phyloP scores from a whole-genome alignment of 1,140 invertebrate genomes.

The Mactra quadrangularis region DNA sequence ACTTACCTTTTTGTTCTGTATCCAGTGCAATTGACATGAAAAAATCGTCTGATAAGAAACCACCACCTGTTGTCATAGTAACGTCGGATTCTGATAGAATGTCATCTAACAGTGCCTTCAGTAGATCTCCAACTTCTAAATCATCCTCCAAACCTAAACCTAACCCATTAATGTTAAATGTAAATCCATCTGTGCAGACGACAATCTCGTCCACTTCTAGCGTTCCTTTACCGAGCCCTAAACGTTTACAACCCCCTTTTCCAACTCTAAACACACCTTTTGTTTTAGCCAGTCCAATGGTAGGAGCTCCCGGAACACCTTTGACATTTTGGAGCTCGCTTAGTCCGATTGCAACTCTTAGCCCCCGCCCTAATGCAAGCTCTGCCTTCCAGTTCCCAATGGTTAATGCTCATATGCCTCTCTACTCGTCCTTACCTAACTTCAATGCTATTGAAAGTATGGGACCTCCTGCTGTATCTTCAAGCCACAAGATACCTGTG shows the following conservation, averaged over 20 bases:
- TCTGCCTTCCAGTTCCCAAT: conserved; percentile 79
- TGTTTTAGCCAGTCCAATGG: conserved; percentile 74
- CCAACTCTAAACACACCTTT: conserved; percentile 70
- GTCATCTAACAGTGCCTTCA: conserved; percentile 30
- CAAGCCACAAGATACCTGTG: conserved; percentile 27
- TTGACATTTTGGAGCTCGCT: conserved; percentile 81
- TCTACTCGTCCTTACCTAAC: conserved; percentile 4
- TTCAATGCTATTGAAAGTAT: conserved; percentile 40
- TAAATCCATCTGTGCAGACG: conserved; percentile 49
- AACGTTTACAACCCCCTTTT: conserved; percentile 54
- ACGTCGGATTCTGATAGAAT: background rate
- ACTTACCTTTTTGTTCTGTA: background rate
- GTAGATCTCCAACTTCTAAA: background rate
- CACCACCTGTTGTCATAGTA: conserved; percentile 16
- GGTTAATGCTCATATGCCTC: conserved; percentile 68
- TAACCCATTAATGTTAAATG: conserved; percentile 68
- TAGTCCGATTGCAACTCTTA: conserved; percentile 76
- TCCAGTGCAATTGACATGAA: background rate
- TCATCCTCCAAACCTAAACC: conserved; percentile 65
- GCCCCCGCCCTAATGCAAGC: conserved; percentile 67
- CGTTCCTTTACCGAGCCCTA: conserved; percentile 58
- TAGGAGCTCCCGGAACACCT: conserved; percentile 68
- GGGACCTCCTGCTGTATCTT: conserved; percentile 9
- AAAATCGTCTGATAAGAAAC: background rate
- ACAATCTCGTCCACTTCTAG: conserved; percentile 45